A percentile compares a stretch with the other conserved stretches of the same genome.
Conservation (phyloP, 1,140 invertebrate species). For the Drosophila aff. region DNA sequence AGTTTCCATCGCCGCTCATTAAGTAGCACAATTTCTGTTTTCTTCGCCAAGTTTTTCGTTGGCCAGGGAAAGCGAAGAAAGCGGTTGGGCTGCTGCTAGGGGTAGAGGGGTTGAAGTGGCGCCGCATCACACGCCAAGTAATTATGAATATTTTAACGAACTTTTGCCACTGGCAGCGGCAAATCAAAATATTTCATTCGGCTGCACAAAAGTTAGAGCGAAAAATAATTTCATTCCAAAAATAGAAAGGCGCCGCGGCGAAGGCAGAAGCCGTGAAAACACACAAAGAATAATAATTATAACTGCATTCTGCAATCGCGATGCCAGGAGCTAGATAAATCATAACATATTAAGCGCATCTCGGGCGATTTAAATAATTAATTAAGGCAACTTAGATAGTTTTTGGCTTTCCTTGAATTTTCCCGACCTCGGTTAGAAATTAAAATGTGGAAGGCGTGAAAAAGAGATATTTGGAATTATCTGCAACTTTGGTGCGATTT, state of each 20-base stretch:
- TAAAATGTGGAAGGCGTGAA: neutral
- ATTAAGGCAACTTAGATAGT: constrained; percentile 65
- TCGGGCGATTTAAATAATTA: constrained; percentile 68
- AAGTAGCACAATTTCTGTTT: constrained; percentile 80
- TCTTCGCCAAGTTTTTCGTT: constrained; percentile 70
- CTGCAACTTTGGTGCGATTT: neutral
- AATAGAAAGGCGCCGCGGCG: constrained; percentile 28
- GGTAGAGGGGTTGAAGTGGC: constrained; percentile 50
- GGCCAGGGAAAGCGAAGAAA: constrained; percentile 15
- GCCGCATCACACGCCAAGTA: constrained; percentile 82
- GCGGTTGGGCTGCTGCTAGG: neutral
- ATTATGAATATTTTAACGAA: constrained; percentile 84
- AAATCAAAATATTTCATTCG: constrained; percentile 83
- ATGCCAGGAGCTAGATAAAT: constrained; percentile 50
- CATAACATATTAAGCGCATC: constrained; percentile 62
- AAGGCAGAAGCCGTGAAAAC: constrained; percentile 20
- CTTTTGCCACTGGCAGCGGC: constrained; percentile 81
- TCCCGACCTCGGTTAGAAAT: constrained; percentile 9
- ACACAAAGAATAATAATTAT: constrained; percentile 40
- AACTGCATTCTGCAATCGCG: constrained; percentile 45
- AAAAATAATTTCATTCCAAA: constrained; percentile 69
- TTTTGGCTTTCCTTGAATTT: constrained; percentile 31
- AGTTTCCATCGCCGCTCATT: constrained; percentile 76
- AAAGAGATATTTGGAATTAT: neutral
- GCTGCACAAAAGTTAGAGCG: constrained; percentile 67